Evolutionary conservation across 2,888 invertebrate genomes (phyloP).

Genomic region (Acleris laterana): DNA sequence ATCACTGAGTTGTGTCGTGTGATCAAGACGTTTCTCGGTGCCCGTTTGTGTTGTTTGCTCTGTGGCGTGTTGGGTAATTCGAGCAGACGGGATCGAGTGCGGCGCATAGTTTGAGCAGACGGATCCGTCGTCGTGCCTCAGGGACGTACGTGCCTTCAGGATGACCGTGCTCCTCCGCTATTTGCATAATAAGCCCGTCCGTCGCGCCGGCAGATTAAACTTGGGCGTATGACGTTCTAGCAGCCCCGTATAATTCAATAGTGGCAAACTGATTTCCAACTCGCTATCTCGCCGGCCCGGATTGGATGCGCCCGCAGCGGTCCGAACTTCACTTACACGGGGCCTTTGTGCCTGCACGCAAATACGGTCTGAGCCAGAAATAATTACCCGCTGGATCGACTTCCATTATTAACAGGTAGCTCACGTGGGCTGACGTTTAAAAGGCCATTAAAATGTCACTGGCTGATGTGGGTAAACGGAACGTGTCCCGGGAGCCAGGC

Average conservation of each 20-base stretch:
- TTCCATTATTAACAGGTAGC: constrained; percentile 61
- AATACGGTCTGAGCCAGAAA: constrained; percentile 61
- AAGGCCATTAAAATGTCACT: constrained; percentile 79
- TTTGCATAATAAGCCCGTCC: constrained; percentile 81
- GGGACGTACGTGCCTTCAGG: constrained; percentile 67
- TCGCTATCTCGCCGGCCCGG: constrained; percentile 61
- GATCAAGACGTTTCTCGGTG: constrained; percentile 57
- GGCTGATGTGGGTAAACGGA: constrained; percentile 68
- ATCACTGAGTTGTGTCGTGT: constrained; percentile 63
- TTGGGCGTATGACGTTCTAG: constrained; percentile 78
- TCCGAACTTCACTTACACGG: constrained; percentile 14
- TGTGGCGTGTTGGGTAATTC: too few relatives aligned
- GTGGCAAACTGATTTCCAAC: constrained; percentile 79
- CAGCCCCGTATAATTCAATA: constrained; percentile 81
- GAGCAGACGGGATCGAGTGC: too few relatives aligned
- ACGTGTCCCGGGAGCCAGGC: constrained; percentile 53
- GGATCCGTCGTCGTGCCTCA: constrained; percentile 30
- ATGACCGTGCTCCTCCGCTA: constrained; percentile 72
- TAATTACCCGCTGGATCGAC: constrained; percentile 57
- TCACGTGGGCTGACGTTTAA: constrained; percentile 68
- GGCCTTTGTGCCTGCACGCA: constrained; percentile 42
- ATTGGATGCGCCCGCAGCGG: constrained; percentile 59
- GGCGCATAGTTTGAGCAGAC: too few relatives aligned
- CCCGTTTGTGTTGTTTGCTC: too few relatives aligned
- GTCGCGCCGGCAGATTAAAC: constrained; percentile 79